These are phyloP conservation scores for Macroramphosus scolopax DNA, from an alignment of 2,797 vertebrate genomes.

Conservation along the genomic window DNA sequence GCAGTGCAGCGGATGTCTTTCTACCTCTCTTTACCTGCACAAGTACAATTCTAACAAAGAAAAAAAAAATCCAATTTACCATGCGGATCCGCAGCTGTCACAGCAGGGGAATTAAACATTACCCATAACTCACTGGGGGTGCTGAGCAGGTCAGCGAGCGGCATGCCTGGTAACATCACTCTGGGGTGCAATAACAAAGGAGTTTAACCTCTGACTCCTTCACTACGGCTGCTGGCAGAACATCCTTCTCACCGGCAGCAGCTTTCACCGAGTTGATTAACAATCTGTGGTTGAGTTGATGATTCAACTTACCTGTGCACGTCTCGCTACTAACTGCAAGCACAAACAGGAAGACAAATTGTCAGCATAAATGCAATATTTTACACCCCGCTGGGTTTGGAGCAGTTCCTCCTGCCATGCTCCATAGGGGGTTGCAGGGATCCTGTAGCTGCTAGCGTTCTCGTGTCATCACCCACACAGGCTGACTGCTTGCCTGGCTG, in stretches of 20 bases:
- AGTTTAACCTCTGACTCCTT: constrained; percentile 75
- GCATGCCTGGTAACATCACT: constrained; percentile 69
- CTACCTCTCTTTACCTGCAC: constrained; percentile 59
- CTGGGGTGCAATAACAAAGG: constrained; percentile 74
- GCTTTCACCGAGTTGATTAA: constrained; percentile 40
- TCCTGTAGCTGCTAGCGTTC: constrained; percentile 56
- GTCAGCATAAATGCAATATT: constrained; percentile 64
- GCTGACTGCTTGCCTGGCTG: constrained; percentile 71
- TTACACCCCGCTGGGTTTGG: constrained; percentile 53
- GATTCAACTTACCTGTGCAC: constrained; percentile 34
- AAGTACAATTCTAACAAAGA: constrained; percentile 51
- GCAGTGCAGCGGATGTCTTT: constrained; percentile 33
- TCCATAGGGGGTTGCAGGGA: constrained; percentile 56
- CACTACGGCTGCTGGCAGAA: constrained; percentile 42
- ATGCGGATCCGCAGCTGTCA: constrained; percentile 74
- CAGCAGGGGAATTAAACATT: constrained; percentile 73
- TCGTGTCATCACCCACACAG: constrained; percentile 69
- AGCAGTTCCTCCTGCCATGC: constrained; percentile 54
- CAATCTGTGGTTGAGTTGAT: constrained; percentile 45
- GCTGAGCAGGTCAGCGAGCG: constrained; percentile 64
- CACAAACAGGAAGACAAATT: constrained; percentile 51
- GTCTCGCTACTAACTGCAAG: constrained; percentile 16
- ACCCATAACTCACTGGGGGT: constrained; percentile 74
- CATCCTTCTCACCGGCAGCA: constrained; percentile 30
- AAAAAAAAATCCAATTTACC: constrained; percentile 72